Percentiles rank a stretch among this genome's conserved stretches.
Evolutionary conservation across 2,888 invertebrate genomes (phyloP).

Genomic region (Drosophila dives): DNA sequence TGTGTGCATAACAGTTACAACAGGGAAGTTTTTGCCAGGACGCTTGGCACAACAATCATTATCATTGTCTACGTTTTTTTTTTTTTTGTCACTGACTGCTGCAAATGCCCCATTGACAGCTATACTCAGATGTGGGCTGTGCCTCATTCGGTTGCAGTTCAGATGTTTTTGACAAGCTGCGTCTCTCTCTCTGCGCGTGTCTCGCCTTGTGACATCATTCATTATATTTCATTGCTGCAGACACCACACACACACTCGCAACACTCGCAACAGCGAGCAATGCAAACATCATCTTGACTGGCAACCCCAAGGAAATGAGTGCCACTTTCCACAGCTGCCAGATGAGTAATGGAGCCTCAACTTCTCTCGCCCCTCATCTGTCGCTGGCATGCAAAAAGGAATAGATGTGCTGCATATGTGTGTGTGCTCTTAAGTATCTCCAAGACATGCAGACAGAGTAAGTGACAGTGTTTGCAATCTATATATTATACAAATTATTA

Average conservation of each 20-base stretch:
- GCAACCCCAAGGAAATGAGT: slow-evolving; percentile 21
- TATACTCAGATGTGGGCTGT: slow-evolving; percentile 12
- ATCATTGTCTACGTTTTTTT: slow-evolving; percentile 70
- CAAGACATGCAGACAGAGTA: slow-evolving; percentile 3
- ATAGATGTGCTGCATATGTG: slow-evolving; percentile 18
- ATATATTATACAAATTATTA: background rate
- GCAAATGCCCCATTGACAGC: slow-evolving; percentile 50
- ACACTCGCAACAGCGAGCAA: slow-evolving; percentile 17
- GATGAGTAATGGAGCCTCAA: slow-evolving; percentile 66
- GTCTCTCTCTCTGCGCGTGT: slow-evolving; percentile 33
- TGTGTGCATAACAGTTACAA: slow-evolving; percentile 35
- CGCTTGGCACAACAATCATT: slow-evolving; percentile 63
- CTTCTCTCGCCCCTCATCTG: slow-evolving; percentile 12
- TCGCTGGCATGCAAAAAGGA: slow-evolving; percentile 49
- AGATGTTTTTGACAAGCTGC: slow-evolving; percentile 70
- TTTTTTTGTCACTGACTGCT: slow-evolving; percentile 37
- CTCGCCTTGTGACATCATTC: slow-evolving; percentile 66
- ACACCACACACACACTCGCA: slow-evolving; percentile 36
- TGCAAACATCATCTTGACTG: slow-evolving; percentile 62
- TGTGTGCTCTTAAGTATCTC: slow-evolving; percentile 12
- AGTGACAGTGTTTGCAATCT: background rate
- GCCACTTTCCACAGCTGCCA: slow-evolving; percentile 23
- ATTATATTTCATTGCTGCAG: slow-evolving; percentile 71
- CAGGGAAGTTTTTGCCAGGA: slow-evolving; percentile 28
- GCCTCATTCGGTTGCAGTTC: slow-evolving; percentile 35